Base-by-base conservation (phyloP, 2,888 invertebrate genomes). In the Sialis fuliginosa region DNA sequence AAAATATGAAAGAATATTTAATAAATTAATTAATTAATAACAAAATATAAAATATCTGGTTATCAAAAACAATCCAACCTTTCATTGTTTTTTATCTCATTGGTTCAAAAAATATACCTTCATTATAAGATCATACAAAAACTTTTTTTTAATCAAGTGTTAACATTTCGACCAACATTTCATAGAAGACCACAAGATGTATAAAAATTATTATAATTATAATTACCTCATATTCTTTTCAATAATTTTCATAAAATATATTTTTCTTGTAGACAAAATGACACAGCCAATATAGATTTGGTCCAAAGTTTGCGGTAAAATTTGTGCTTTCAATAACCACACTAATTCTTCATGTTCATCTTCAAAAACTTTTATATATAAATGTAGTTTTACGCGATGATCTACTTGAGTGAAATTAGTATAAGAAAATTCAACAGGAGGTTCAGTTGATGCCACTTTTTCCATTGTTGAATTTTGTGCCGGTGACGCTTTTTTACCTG, bases 321-420 rank as follows among this genome's bases (percentile, higher is more conserved):
- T 65, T 49, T 58, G 61, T 49, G 71, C 70, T 53, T 67, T 66
- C 2, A 69, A 61, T 43, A 74, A 56, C 61, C 72, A 64, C 44
- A 70, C 64, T 6, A 75, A 65, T 48, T 70, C 69, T 56, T 75
- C 75, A 33, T 65, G 66, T 48, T 68, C 63, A 49, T 70, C 66
- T 51, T 72, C 68, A 52, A 76, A 74, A 54, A 74, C 62, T 49
- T 63, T 64, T 51, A 73, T 63, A 56, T 71, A 70, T 35, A 76
- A 65, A 56, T 70, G 70, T 4, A 72, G 59, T 55, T 75, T 75
- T n/a, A 76, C 60, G 43, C 75, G 68, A 54, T 74, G 74, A 60
- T 76, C 76, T 12, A 74, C 62, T 51, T 68, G 65, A 48, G 63
- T 63, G 47, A 72, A 75, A 54, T 75, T 66, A 6, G 56, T 65